Percentiles rank a stretch among this genome's conserved stretches.
These are phyloP conservation scores for Bambusicola thoracicus DNA, from an alignment of 2,113 vertebrate species.

Conservation along the genomic window DNA sequence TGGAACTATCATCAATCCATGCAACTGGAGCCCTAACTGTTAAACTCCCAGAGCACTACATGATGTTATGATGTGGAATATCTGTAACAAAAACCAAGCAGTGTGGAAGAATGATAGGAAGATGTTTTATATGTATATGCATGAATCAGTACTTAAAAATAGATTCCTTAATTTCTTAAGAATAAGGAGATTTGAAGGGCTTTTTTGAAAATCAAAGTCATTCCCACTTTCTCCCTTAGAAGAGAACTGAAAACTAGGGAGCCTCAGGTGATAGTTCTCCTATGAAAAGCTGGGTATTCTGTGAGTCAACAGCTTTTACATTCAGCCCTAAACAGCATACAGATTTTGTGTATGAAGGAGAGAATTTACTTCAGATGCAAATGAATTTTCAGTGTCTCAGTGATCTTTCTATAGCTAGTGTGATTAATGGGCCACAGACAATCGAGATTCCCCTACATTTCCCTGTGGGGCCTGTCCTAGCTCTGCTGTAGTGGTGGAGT, in stretches of 20 bases:
- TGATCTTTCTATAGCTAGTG: background rate
- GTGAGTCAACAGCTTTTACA: background rate
- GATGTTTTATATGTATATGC: background rate
- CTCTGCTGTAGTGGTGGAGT: rapidly evolving
- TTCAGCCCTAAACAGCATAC: background rate
- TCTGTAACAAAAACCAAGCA: background rate
- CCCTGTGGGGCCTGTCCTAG: background rate
- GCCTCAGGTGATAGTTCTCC: background rate
- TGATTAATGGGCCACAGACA: background rate
- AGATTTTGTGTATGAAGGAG: background rate
- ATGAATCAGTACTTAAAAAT: background rate
- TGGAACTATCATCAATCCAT: too few relatives aligned
- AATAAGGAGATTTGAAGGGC: background rate
- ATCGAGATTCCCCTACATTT: background rate
- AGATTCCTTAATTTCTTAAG: background rate
- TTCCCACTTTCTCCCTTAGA: background rate
- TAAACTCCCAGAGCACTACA: too few relatives aligned
- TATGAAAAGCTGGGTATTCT: background rate
- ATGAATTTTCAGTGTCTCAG: background rate
- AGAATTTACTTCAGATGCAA: background rate
- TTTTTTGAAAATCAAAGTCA: background rate
- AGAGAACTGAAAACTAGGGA: background rate
- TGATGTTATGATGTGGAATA: too few relatives aligned
- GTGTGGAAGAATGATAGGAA: background rate
- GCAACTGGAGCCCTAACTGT: too few relatives aligned